A percentile compares a stretch with the other conserved stretches of the same genome.
Evolutionary conservation across 1,140 invertebrate species (phyloP).

Genomic region (Drosophila busckii): DNA sequence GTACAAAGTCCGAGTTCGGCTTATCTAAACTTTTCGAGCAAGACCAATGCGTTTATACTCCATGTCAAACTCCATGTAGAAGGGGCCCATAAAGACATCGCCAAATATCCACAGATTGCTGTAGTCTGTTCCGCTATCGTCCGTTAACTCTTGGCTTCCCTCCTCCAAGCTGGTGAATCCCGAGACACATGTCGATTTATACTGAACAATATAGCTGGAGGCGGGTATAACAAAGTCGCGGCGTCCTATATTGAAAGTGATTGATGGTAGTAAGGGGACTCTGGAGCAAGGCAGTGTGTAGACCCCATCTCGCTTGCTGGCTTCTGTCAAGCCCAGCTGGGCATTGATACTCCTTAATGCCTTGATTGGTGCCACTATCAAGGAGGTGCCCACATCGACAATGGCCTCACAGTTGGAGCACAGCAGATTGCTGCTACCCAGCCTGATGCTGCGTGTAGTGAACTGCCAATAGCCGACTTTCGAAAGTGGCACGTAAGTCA

Average conservation of each 20-base stretch:
- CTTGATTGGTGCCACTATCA: conserved; percentile 91
- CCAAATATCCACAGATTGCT: conserved; percentile 34
- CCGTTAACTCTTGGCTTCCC: conserved; percentile 83
- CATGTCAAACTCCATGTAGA: conserved; percentile 39
- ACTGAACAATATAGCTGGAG: conserved; percentile 78
- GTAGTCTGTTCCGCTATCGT: conserved; percentile 11
- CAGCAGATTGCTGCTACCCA: conserved; percentile 79
- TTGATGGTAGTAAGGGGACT: conserved; percentile 19
- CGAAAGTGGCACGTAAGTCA: conserved; percentile 93
- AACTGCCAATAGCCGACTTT: conserved; percentile 98
- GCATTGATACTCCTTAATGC: conserved; percentile 91
- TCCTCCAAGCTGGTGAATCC: conserved; percentile 81
- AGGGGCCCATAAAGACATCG: conserved; percentile 32
- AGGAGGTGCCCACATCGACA: conserved; percentile 97
- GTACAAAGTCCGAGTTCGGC: no score
- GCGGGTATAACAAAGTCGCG: conserved; percentile 35
- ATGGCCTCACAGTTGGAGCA: conserved; percentile 90
- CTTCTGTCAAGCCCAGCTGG: conserved; percentile 85
- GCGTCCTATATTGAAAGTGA: conserved; percentile 50
- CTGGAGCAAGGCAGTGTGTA: conserved; percentile 83
- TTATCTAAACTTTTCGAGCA: conserved; percentile 25
- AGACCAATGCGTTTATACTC: conserved; percentile 37
- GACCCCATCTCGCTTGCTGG: conserved; percentile 62
- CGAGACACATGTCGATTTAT: conserved; percentile 44
- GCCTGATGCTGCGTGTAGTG: conserved; percentile 86